Conservation (phyloP, 2,797 vertebrate genomes). For the Decapterus maruadsi region DNA sequence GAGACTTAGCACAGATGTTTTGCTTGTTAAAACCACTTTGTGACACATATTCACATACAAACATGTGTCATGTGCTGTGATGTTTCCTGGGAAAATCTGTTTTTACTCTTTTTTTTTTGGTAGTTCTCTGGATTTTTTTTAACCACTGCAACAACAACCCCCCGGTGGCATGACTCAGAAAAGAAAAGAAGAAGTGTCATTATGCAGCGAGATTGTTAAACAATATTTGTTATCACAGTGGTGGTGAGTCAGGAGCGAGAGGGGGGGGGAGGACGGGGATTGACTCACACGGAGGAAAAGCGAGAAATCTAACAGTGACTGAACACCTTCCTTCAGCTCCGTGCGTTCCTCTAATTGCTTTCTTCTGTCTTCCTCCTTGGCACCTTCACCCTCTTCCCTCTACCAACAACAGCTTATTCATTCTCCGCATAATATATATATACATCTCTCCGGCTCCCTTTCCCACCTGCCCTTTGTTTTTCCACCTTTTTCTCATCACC, state of each 20-base stretch:
- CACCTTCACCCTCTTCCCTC: background rate
- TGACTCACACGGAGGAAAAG: constrained; percentile 44
- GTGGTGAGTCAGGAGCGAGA: constrained; percentile 25
- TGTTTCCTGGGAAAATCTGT: constrained; percentile 31
- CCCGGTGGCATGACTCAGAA: constrained; percentile 32
- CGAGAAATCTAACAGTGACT: background rate
- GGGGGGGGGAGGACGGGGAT: background rate
- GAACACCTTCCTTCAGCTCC: background rate
- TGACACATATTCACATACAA: constrained; percentile 58
- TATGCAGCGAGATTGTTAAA: constrained; percentile 43
- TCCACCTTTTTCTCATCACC: constrained; percentile 13
- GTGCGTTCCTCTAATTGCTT: constrained; percentile 6
- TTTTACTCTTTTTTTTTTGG: background rate
- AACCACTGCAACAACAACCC: constrained; percentile 10
- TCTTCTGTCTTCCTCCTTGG: background rate
- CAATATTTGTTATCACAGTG: constrained; percentile 50
- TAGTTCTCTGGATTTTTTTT: constrained; percentile 8
- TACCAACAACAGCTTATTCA: constrained; percentile 10
- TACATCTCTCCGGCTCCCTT: constrained; percentile 4
- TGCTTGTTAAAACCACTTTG: constrained; percentile 44
- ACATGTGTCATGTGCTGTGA: constrained; percentile 33
- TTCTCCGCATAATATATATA: background rate
- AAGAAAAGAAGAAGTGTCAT: constrained; percentile 29
- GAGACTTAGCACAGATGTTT: constrained; percentile 70
- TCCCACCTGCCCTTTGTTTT: constrained; percentile 36